Percentiles rank a stretch among this genome's conserved stretches.
phyloP scores from a whole-genome alignment of 2,113 vertebrate species.

The Megaceryle torquata region DNA sequence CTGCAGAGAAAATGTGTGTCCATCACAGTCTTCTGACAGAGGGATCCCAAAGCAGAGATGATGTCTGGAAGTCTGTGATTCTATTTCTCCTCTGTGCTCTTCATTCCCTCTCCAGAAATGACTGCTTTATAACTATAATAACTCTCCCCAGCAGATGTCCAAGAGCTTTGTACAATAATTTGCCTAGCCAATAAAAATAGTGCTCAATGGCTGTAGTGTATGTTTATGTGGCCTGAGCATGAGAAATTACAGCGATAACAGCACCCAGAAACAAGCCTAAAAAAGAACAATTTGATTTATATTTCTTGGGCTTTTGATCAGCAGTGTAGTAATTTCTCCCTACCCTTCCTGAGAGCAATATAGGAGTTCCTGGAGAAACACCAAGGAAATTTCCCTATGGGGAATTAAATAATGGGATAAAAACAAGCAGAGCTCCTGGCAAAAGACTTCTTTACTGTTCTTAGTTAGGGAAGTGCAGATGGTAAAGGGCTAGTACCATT shows the following conservation, averaged over 20 bases:
- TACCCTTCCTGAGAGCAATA: neutral
- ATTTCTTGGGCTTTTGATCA: neutral
- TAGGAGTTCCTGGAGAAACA: neutral
- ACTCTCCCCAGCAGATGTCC: neutral
- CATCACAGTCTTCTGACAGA: neutral
- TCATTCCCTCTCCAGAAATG: neutral
- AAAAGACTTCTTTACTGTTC: neutral
- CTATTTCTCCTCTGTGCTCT: neutral
- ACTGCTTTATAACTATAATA: neutral
- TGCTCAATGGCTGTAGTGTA: neutral
- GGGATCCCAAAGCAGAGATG: neutral
- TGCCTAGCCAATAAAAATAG: neutral
- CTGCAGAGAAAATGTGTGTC: neutral
- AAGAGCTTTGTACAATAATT: neutral
- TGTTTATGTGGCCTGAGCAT: neutral
- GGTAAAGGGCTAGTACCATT: neutral
- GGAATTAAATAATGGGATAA: neutral
- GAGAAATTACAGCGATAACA: neutral
- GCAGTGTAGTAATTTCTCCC: neutral
- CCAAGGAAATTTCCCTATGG: neutral
- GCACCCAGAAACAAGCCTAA: neutral
- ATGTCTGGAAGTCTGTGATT: neutral
- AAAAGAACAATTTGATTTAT: neutral
- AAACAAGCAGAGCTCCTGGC: neutral
- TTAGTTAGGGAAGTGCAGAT: neutral